phyloP scores from a whole-genome alignment of 2,797 vertebrate genomes.

The Epinephelus awoara region DNA sequence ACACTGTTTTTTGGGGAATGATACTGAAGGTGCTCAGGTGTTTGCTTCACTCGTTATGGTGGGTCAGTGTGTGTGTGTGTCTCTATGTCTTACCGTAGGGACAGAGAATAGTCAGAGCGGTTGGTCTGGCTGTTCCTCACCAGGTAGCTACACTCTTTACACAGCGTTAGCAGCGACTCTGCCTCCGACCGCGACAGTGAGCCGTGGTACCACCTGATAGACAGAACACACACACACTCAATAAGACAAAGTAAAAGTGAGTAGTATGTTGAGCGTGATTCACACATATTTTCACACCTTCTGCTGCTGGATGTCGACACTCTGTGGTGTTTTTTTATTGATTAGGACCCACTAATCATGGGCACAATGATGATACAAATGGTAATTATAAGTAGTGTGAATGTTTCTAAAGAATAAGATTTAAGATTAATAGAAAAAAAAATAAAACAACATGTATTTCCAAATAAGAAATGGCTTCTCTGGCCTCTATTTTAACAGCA shows the following conservation, averaged over 20 bases:
- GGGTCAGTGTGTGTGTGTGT: neutral
- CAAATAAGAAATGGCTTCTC: neutral
- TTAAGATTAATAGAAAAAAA: neutral
- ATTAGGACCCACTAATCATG: no score
- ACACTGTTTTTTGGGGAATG: conserved; percentile 2
- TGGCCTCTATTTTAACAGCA: neutral
- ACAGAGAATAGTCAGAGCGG: conserved; percentile 91
- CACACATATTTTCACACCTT: neutral
- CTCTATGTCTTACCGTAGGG: conserved; percentile 86
- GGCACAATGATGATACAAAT: neutral
- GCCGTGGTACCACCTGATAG: conserved; percentile 94
- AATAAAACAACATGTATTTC: neutral
- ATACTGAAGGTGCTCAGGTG: conserved; percentile 6
- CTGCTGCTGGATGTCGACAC: neutral
- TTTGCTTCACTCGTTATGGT: neutral
- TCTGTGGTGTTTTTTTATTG: no score
- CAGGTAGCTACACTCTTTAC: conserved; percentile 95
- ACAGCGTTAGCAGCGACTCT: conserved; percentile 90
- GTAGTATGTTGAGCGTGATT: neutral
- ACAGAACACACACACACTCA: conserved; percentile 18
- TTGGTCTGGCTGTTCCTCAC: conserved; percentile 93
- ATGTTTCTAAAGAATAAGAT: neutral
- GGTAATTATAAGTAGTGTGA: neutral
- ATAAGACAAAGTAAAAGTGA: neutral
- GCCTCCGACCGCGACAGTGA: conserved; percentile 90